These are phyloP conservation scores for Pangasianodon gigas DNA, from an alignment of 2,113 vertebrate genomes.

Conservation along the genomic window DNA sequence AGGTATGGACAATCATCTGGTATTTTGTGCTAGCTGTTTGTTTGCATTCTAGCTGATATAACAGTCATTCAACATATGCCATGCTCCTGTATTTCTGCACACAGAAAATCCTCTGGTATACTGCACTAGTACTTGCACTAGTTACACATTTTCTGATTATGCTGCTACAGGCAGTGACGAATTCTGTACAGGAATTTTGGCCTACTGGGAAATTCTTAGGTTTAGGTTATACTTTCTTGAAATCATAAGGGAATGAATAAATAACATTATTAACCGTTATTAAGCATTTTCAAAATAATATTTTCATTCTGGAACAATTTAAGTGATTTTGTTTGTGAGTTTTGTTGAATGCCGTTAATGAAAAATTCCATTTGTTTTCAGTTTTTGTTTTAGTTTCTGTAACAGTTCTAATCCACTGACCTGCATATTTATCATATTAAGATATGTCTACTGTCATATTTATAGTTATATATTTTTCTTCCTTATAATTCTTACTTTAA, in stretches of 20 bases:
- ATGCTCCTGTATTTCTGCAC: neutral
- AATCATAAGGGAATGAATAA: neutral
- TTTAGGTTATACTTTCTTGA: neutral
- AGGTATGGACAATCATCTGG: neutral
- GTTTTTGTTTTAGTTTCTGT: neutral
- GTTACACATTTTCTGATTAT: neutral
- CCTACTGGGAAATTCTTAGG: neutral
- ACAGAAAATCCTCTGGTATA: neutral
- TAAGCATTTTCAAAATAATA: neutral
- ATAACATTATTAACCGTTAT: neutral
- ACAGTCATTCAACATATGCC: neutral
- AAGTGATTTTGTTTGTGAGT: neutral
- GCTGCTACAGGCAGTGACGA: neutral
- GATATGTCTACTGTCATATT: neutral
- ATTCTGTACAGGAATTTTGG: neutral
- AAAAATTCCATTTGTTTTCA: neutral
- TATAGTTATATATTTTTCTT: neutral
- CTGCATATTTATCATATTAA: neutral
- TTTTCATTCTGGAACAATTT: neutral
- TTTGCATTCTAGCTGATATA: neutral
- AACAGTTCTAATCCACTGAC: neutral
- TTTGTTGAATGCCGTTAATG: neutral
- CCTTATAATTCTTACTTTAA: neutral
- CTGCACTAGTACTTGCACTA: neutral
- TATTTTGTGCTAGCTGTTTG: neutral